Percentiles rank a stretch among this genome's conserved stretches.
Evolutionary conservation across 2,888 invertebrate species (phyloP).

Genomic region (Himalopsyche japonica): DNA sequence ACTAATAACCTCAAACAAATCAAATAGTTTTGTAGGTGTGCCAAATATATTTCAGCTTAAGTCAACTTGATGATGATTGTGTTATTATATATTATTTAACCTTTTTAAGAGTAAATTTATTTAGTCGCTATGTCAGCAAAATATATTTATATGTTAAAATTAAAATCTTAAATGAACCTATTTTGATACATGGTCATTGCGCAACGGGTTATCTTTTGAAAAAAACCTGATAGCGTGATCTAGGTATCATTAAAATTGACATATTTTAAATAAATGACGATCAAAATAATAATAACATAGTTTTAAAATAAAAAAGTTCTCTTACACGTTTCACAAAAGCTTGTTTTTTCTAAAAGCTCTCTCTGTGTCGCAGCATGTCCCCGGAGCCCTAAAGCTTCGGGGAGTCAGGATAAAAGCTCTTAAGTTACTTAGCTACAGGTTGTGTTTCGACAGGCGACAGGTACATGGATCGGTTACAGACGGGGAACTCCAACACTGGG

Average conservation of each 20-base stretch:
- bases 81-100: neutral
- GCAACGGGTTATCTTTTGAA: neutral
- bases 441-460: slow-evolving; percentile 7
- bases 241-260: neutral
- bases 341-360: neutral
- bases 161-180: neutral
- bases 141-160: neutral
- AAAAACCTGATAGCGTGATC: neutral
- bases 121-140: too few species aligned
- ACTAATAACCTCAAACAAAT: too few species aligned
- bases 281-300: neutral
- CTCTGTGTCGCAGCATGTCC: neutral
- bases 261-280: neutral
- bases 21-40: too few species aligned
- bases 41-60: too few species aligned
- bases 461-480: slow-evolving; percentile 2
- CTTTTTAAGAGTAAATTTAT: too few species aligned
- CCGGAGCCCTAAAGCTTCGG: neutral
- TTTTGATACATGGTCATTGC: neutral
- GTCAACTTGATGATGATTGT: too few species aligned
- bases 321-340: neutral
- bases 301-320: neutral
- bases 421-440: neutral
- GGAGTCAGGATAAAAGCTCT: neutral
- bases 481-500: neutral